A percentile compares a stretch with the other conserved stretches of the same genome.
These are phyloP conservation scores for Cottoperca gobio DNA, from an alignment of 2,797 vertebrate species.

Conservation along the genomic window DNA sequence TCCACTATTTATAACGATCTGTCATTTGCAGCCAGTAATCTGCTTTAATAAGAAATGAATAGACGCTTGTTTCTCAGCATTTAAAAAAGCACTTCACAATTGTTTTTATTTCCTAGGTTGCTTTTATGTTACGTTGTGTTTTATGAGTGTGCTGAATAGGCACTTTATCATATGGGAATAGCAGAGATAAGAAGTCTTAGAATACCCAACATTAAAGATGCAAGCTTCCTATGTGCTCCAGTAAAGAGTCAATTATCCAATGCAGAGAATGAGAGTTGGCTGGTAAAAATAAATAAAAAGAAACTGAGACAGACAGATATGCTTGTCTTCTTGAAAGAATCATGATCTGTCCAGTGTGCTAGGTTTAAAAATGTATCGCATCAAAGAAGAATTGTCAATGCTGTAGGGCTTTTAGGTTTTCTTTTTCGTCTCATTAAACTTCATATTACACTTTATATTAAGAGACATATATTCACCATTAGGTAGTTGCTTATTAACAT, in stretches of 20 bases:
- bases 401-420: conserved; percentile 19
- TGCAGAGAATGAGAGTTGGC: conserved; percentile 34
- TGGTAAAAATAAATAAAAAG: conserved; percentile 38
- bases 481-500: no score
- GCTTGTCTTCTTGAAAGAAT: conserved; percentile 48
- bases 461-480: no score
- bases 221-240: conserved; percentile 30
- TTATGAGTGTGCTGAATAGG: conserved; percentile 9
- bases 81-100: conserved; percentile 1
- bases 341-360: conserved; percentile 24
- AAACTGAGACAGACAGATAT: conserved; percentile 40
- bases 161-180: conserved; percentile 19
- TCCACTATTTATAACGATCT: conserved; percentile 34
- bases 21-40: conserved; percentile 35
- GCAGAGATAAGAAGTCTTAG: conserved; percentile 14
- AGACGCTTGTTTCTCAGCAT: conserved; percentile 4
- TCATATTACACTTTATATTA: no score
- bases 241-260: conserved; percentile 11
- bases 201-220: conserved; percentile 15
- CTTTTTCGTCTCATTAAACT: conserved; percentile 33
- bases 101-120: conserved; percentile 25
- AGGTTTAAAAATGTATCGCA: conserved; percentile 54
- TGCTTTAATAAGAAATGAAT: conserved; percentile 14
- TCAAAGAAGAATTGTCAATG: conserved; percentile 17
- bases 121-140: conserved; percentile 19